Percentiles rank a stretch among this genome's conserved stretches.
Conservation (phyloP, 2,113 vertebrate genomes). For the Brachyistius frenatus region DNA sequence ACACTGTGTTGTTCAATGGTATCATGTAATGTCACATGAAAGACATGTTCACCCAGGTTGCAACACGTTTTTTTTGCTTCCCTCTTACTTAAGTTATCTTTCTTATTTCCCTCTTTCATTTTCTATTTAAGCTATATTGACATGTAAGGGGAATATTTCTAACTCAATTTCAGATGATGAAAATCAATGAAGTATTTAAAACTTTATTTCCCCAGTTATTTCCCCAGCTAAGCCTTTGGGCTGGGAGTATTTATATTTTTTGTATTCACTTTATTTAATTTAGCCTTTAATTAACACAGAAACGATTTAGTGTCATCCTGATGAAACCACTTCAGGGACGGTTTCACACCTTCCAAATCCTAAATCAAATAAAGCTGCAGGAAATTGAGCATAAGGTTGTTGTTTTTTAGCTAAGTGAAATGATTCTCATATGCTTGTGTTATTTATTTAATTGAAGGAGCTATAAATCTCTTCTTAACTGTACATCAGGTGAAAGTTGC, state of each 20-base stretch:
- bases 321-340: slow-evolving; percentile 24
- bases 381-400: background rate
- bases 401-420: background rate
- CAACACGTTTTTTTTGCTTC: background rate
- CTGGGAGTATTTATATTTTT: background rate
- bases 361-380: slow-evolving; percentile 9
- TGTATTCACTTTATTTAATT: slow-evolving; percentile 34
- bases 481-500: no score
- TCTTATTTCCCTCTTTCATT: no score
- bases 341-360: background rate
- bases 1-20: background rate
- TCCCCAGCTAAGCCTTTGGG: slow-evolving; percentile 14
- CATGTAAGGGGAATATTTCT: background rate
- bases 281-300: slow-evolving; percentile 28
- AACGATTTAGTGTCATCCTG: slow-evolving; percentile 14
- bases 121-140: background rate
- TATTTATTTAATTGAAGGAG: background rate
- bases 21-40: background rate
- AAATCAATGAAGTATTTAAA: slow-evolving; percentile 33
- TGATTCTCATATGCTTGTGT: background rate
- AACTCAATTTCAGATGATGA: slow-evolving; percentile 19
- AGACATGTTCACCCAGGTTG: background rate
- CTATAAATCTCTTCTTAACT: background rate
- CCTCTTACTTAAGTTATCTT: background rate
- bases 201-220: slow-evolving; percentile 2